Evolutionary conservation across 1,140 invertebrate genomes (phyloP).

Genomic region (Panagrolaimus sp.): DNA sequence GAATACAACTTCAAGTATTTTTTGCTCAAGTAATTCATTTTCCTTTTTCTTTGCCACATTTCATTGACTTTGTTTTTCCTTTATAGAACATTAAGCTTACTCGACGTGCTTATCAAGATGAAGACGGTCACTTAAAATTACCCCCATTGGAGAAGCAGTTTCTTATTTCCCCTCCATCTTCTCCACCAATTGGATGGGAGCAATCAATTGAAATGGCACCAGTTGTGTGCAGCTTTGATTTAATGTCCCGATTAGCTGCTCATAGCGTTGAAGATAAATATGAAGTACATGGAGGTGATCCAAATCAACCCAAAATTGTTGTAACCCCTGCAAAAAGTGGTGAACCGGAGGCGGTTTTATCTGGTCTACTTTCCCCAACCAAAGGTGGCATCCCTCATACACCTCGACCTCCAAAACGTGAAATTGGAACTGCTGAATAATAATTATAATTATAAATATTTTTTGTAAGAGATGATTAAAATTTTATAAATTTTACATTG

Average conservation of each 20-base stretch:
- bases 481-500: no score
- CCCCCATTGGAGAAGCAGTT: constrained; percentile 94
- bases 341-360: neutral
- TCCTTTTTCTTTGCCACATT: neutral
- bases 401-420: constrained; percentile 35
- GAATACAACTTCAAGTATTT: constrained; percentile 53
- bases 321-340: constrained; percentile 30
- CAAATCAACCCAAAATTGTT: constrained; percentile 43
- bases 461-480: no score
- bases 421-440: constrained; percentile 19
- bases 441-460: neutral
- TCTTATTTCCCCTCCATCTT: constrained; percentile 93
- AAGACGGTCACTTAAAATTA: constrained; percentile 70
- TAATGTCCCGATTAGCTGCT: constrained; percentile 54
- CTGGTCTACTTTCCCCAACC: neutral
- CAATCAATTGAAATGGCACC: constrained; percentile 56
- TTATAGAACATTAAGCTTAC: constrained; percentile 54
- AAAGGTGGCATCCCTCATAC: constrained; percentile 30
- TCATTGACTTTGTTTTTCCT: neutral
- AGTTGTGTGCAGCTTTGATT: constrained; percentile 57
- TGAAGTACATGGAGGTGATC: constrained; percentile 53
- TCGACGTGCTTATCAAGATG: constrained; percentile 48
- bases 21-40: constrained; percentile 42
- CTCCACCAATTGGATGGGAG: constrained; percentile 75
- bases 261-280: constrained; percentile 41